Evolutionary conservation across 2,797 vertebrate genomes (phyloP), one percentile per base, ranked within the genome.

Genomic region (Alcedo atthis): DNA sequence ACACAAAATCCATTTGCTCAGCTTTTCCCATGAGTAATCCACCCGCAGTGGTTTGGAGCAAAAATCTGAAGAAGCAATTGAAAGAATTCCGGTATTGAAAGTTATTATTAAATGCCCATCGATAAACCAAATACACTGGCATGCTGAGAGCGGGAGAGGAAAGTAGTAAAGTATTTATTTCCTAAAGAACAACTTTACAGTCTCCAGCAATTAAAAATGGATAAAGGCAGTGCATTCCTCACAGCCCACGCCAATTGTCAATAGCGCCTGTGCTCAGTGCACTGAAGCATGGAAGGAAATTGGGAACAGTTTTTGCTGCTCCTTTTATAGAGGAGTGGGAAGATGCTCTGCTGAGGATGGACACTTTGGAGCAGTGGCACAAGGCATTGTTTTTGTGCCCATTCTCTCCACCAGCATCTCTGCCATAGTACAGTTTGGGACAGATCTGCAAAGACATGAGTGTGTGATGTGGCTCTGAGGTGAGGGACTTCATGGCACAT

Each of bases 131-230:
- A 96, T 96, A 86, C 54, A 53, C 92, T 95, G 94, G 76, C 16
- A 40, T 89, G 83, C 92, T 92, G 94, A 93, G 89, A 96, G 94
- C 77, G 81, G 90, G 82, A 95, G 75, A 95, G 81, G 73, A 97
- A 93, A 95, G 81, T 53, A 88, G 92, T 88, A 85, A 95, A 96
- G 94, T 94, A 96, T 97, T 97, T 97, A 95, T 96, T 97, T 98
- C 95, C 94, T 49, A 78, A 93, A 96, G 95, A 97, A 92, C 93
- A 96, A 94, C 91, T 93, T 97, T 96, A 93, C n/a, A 90, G 95
- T 95, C 94, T 94, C 87, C 85, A 93, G 95, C 92, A 98, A 97
- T 98, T 98, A 98, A 98, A 98, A 97, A 97, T 97, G 94, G 92
- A 97, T 97, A 97, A 96, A 95, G 81, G 93, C 79, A 96, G 82